Evolutionary conservation across 2,113 vertebrate species (phyloP), one percentile per base, ranked within the genome.

Genomic region (Psilopsiagon aurifrons): DNA sequence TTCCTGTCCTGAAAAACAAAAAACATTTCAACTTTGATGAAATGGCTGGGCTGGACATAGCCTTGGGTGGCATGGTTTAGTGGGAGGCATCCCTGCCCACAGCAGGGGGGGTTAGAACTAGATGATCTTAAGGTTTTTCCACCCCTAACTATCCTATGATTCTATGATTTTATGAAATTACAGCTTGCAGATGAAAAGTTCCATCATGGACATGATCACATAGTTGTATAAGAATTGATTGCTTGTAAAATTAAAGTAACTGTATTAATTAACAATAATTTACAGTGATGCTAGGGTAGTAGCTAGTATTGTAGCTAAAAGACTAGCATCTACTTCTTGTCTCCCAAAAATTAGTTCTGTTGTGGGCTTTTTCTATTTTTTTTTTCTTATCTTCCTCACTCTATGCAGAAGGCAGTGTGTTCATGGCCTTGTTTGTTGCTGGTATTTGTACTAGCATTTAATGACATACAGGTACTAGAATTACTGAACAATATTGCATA

Each of bases 321-420:
- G 39, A 70, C 13, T 35, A 9, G 0, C 5, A 9, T 69, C 1
- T 43, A 28, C 10, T 68, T 76, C 10, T 33, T 60, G 3, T 46
- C 6, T 60, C 27, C 27, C 33, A 29, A 49, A 76, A 24, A 13
- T 10, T 27, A 49, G 4, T 25, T 83, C 14, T 33, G 4, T 4
- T 39, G 10, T 43, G 15, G 4, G 12, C 47, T 51, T 67, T 49
- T 67, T 37, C 7, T 20, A 12, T 7, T 16, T 29, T 37, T 28
- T 52, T 12, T n/a, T 29, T 55, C 6, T 29, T 5, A 2, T 5
- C 51, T 75, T 44, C 18, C 28, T 41, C 22, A 44, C 11, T 62
- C 22, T 22, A 0, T 46, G 13, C 17, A 78, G 51, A 70, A 66
- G 11, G 6, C 1, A 0, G 2, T 29, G 16, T 23, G 5, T 39